Conservation (phyloP, 1,140 invertebrate genomes). For the Theocolax elegans region DNA sequence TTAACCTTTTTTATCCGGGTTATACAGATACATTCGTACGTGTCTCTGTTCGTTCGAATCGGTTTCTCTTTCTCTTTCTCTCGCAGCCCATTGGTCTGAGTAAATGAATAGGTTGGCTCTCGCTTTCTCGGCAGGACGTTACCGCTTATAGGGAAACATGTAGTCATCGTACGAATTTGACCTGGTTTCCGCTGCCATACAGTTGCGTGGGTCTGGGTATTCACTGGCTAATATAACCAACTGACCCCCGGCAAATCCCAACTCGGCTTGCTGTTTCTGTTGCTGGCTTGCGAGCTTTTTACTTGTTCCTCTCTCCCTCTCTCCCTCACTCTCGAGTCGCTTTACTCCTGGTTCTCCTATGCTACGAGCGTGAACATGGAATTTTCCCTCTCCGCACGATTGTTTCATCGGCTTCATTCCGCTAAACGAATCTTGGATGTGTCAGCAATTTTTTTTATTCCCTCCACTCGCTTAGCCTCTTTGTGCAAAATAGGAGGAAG, state of each 20-base stretch:
- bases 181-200: neutral
- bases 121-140: neutral
- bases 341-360: no score
- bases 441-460: neutral
- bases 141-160: slow-evolving; percentile 8
- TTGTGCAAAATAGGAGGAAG: neutral
- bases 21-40: no score
- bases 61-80: neutral
- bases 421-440: slow-evolving; percentile 11
- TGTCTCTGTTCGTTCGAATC: no score
- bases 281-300: neutral
- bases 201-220: neutral
- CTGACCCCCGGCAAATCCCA: slow-evolving; percentile 19
- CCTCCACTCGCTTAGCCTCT: neutral
- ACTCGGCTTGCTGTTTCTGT: slow-evolving; percentile 3
- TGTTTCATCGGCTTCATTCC: slow-evolving; percentile 6
- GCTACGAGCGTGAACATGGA: neutral
- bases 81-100: neutral
- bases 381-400: neutral
- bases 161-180: slow-evolving; percentile 19
- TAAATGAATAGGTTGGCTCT: slow-evolving; percentile 1
- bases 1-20: no score
- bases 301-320: neutral
- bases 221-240: neutral
- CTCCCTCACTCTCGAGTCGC: neutral